Evolutionary conservation across 2,797 vertebrate genomes (phyloP).

Genomic region (Ctenochaetus hawaiiensis): DNA sequence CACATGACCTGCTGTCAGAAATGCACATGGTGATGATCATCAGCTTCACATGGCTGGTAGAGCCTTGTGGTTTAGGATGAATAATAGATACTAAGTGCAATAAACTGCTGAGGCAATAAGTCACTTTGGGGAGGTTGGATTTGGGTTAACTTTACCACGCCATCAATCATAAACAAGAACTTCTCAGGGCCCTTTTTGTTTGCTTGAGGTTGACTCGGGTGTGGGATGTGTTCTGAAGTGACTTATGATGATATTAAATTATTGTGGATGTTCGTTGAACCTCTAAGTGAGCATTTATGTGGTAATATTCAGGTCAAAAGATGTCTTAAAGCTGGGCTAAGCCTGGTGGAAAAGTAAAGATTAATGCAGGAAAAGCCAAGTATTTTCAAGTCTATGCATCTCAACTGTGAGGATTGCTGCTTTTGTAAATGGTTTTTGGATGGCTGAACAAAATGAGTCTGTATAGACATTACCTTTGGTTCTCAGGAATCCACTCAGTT

Average conservation of each 20-base stretch:
- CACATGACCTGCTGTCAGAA: slow-evolving; percentile 61
- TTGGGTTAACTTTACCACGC: slow-evolving; percentile 33
- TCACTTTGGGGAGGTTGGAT: slow-evolving; percentile 51
- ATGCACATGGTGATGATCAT: slow-evolving; percentile 45
- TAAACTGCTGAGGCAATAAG: slow-evolving; percentile 62
- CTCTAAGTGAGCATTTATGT: slow-evolving; percentile 4
- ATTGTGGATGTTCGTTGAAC: neutral
- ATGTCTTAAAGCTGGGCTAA: neutral
- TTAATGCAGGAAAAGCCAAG: neutral
- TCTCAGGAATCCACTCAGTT: neutral
- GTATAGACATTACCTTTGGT: neutral
- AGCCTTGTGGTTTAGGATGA: slow-evolving; percentile 68
- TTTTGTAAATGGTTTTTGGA: neutral
- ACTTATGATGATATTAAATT: neutral
- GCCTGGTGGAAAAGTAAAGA: neutral
- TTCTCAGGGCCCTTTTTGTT: slow-evolving; percentile 23
- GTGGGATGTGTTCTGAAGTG: slow-evolving; percentile 8
- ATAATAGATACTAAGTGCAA: slow-evolving; percentile 78
- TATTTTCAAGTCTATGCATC: neutral
- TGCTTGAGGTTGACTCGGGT: slow-evolving; percentile 11
- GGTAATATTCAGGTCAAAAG: neutral
- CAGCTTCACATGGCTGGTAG: slow-evolving; percentile 51
- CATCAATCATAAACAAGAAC: slow-evolving; percentile 38
- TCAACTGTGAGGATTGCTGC: neutral
- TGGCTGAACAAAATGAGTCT: neutral